Base-by-base conservation (phyloP, 1,140 invertebrate genomes). In the Arion vulgaris region DNA sequence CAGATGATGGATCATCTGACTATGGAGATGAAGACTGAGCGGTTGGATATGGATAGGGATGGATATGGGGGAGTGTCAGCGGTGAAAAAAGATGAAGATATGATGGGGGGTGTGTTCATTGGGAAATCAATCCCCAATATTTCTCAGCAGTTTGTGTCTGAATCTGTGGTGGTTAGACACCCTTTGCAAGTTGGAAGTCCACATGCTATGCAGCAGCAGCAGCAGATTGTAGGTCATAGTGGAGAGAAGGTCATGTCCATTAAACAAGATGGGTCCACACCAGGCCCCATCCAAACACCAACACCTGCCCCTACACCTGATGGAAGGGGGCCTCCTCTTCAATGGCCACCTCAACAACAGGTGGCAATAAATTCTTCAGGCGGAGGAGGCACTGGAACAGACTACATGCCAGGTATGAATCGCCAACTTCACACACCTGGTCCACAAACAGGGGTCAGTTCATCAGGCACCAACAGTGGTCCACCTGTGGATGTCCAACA, bases 11-110 rank as follows among this genome's bases (percentile, higher is more conserved):
- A 38, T 36, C 71, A 81, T 49, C 69, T 51, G 45, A 49, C 13
- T 1, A 53, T 81, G 80, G 80, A 74, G n/a, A 81, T 81, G 80
- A 81, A 81, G 45, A 73, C 80, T 23, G 80, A 81, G 41, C n/a
- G 66, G 36, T 36, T 57, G 51, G 80, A 81, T n/a, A 28, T 51
- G 49, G 80, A 81, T 9, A 62, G 80, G 45, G 71, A 81, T 62
- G 71, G 41, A 34, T 81, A 81, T 41, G 79, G 79, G 1, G 77
- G 77, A 38, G 74, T 36, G n/a, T 39, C 41, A 28, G 66, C 2
- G 2, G 36, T 73, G 36, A 81, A 81, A n/a, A 81, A 74, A 49
- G 71, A 81, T 36, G 41, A 73, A 1, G 71, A 81, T 17, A 51
- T 38, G 28, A 57, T 39, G 28, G 71, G 80, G n/a, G 45, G 49